These are phyloP conservation scores for Coreoperca whiteheadi DNA, from an alignment of 2,113 vertebrate species.

Conservation along the genomic window DNA sequence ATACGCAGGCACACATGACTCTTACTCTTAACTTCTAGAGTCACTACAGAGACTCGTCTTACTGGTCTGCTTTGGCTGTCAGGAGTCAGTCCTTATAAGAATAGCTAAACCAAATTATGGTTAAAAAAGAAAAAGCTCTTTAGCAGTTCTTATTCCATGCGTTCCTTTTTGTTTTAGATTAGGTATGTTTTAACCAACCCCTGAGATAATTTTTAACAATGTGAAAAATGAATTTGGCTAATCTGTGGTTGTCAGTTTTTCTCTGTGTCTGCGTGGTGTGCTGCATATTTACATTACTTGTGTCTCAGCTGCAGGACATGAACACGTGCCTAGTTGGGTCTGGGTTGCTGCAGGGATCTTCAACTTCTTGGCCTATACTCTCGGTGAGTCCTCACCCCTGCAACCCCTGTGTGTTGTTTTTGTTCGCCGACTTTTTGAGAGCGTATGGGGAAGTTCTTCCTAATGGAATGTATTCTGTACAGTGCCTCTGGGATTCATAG, in stretches of 20 bases:
- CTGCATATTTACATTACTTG: conserved; percentile 46
- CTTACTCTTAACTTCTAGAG: background rate
- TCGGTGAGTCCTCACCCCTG: conserved; percentile 87
- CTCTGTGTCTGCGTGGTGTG: background rate
- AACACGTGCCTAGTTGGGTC: conserved; percentile 91
- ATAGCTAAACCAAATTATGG: background rate
- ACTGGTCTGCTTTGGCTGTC: too few species aligned
- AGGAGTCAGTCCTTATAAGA: background rate
- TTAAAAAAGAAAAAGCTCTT: too few species aligned
- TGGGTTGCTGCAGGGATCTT: conserved; percentile 96
- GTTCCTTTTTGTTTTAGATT: background rate
- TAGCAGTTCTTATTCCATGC: background rate
- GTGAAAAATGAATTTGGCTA: background rate
- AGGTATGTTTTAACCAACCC: background rate
- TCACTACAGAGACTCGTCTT: background rate
- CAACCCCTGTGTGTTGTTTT: conserved; percentile 17
- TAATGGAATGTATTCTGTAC: conserved; percentile 1
- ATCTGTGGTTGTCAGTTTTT: background rate
- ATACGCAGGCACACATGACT: background rate
- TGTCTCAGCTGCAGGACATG: conserved; percentile 87
- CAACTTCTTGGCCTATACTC: conserved; percentile 96
- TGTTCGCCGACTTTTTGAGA: conserved; percentile 9
- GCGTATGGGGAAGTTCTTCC: conserved; percentile 7
- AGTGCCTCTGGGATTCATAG: background rate
- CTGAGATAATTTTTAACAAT: background rate